Conservation (phyloP, 1,140 invertebrate species). For the Archivesica marissinica region DNA sequence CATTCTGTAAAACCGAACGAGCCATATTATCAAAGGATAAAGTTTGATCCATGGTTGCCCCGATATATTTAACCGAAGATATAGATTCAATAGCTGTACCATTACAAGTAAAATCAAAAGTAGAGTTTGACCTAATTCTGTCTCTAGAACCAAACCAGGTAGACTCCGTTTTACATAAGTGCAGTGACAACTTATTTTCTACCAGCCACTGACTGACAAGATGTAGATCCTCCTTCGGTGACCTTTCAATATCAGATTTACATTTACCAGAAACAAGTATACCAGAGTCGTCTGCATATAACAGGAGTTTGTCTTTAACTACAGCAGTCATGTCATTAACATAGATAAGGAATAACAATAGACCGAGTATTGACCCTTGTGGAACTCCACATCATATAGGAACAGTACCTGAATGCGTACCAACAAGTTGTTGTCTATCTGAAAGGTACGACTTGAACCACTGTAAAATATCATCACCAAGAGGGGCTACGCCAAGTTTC, state of each 20-base stretch:
- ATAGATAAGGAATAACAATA: conserved; percentile 22
- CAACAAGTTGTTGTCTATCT: conserved; percentile 30
- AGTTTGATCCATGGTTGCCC: conserved; percentile 36
- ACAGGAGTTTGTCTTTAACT: conserved; percentile 29
- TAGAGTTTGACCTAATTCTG: conserved; percentile 9
- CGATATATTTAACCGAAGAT: conserved; percentile 37
- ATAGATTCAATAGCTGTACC: conserved; percentile 8
- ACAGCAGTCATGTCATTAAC: conserved; percentile 13
- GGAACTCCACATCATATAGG: conserved; percentile 23
- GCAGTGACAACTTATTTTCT: conserved; percentile 51
- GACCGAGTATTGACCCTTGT: conserved; percentile 17
- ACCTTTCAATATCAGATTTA: neutral
- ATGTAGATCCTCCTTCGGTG: conserved; percentile 11
- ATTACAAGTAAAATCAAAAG: conserved; percentile 40
- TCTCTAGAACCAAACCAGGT: conserved; percentile 36
- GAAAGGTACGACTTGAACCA: neutral
- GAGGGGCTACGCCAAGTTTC: conserved; percentile 2
- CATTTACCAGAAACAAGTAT: neutral
- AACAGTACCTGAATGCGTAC: neutral
- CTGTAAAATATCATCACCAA: neutral
- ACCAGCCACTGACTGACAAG: conserved; percentile 25
- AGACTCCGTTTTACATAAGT: conserved; percentile 52
- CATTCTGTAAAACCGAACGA: conserved; percentile 33
- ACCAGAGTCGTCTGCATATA: conserved; percentile 66
- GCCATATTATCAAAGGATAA: conserved; percentile 28